A percentile compares a stretch with the other conserved stretches of the same genome.
Evolutionary conservation across 2,888 invertebrate species (phyloP).

Genomic region (Liodrosophila aerea): DNA sequence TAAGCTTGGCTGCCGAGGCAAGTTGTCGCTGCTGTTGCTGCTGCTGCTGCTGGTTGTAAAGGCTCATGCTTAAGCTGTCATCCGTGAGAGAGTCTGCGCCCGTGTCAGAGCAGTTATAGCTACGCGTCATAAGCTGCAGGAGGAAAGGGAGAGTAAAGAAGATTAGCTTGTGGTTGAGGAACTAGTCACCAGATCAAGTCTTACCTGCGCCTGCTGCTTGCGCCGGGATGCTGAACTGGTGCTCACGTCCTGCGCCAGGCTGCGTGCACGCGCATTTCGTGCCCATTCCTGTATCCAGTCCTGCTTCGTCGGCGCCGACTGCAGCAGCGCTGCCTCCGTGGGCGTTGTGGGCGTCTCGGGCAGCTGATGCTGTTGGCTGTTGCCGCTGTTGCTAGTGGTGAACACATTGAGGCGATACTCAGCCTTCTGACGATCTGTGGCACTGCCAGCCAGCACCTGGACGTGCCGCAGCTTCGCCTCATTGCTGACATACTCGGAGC

Average conservation of each 20-base stretch:
- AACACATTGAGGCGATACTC: conserved; percentile 82
- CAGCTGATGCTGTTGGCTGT: conserved; percentile 51
- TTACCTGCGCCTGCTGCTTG: conserved; percentile 60
- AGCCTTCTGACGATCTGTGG: conserved; percentile 82
- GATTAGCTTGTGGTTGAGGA: no score
- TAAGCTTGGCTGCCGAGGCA: conserved; percentile 67
- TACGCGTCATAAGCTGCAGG: conserved; percentile 81
- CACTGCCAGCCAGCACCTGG: conserved; percentile 68
- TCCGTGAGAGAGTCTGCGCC: conserved; percentile 77
- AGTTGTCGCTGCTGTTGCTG: conserved; percentile 54
- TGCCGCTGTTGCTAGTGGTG: conserved; percentile 67
- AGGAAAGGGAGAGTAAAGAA: background rate
- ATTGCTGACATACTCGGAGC: conserved; percentile 84
- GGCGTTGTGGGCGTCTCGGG: conserved; percentile 77
- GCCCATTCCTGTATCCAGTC: conserved; percentile 87
- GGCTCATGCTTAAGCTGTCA: conserved; percentile 74
- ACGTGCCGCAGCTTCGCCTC: conserved; percentile 77
- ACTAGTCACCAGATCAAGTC: no score
- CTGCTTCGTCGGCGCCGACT: conserved; percentile 81
- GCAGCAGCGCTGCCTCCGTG: conserved; percentile 75
- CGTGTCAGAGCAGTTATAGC: conserved; percentile 80
- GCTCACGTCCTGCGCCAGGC: conserved; percentile 75
- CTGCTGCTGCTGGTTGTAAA: conserved; percentile 60
- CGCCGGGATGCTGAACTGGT: conserved; percentile 51
- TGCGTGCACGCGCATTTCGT: conserved; percentile 84